Conservation (phyloP, 2,113 vertebrate genomes). For the Corvus cornix region DNA sequence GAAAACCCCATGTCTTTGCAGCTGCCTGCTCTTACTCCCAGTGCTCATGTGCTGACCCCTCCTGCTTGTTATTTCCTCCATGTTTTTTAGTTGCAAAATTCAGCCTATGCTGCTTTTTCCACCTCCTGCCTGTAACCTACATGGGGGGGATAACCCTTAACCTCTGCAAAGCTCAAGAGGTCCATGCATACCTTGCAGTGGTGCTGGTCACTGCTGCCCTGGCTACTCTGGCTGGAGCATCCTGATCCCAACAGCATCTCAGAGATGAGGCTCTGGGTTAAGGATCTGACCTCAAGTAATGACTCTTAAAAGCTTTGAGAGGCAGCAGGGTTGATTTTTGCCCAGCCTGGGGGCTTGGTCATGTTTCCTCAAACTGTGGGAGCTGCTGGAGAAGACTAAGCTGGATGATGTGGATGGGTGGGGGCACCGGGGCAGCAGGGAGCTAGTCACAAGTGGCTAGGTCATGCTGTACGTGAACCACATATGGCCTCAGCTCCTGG, state of each 20-base stretch:
- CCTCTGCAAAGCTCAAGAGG: background rate
- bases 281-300: background rate
- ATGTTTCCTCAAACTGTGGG: background rate
- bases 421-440: background rate
- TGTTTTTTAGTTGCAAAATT: background rate
- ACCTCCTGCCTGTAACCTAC: background rate
- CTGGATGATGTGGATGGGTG: too few species aligned
- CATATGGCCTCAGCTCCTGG: background rate
- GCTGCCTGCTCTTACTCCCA: background rate
- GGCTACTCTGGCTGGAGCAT: background rate
- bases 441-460: accelerated
- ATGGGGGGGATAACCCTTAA: background rate
- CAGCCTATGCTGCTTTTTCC: background rate
- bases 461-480: background rate
- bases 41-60: accelerated
- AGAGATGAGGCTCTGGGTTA: background rate
- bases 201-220: background rate
- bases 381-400: background rate
- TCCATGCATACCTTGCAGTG: background rate
- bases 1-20: background rate
- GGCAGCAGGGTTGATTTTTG: background rate
- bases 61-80: background rate
- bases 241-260: background rate
- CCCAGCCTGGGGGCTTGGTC: background rate
- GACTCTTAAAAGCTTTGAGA: background rate